A percentile compares a stretch with the other conserved stretches of the same genome.
Conservation (phyloP, 2,113 vertebrate species). For the Lates calcarifer region DNA sequence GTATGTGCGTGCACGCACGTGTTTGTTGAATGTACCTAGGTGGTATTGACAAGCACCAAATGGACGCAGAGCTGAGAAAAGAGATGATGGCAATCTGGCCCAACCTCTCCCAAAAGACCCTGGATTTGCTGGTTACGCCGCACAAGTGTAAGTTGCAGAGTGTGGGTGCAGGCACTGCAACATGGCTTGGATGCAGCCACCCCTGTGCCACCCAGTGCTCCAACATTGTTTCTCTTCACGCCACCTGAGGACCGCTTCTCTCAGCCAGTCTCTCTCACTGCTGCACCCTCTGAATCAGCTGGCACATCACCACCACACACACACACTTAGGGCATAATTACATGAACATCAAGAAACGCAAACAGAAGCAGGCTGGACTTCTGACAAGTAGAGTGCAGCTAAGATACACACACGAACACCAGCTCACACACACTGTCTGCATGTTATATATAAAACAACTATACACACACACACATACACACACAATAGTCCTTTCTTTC, state of each 20-base stretch:
- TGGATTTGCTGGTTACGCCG: conserved; percentile 95
- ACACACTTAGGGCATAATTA: conserved; percentile 11
- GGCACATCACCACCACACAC: conserved; percentile 45
- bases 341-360: background rate
- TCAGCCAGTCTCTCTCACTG: conserved; percentile 76
- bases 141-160: conserved; percentile 93
- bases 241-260: conserved; percentile 80
- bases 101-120: conserved; percentile 94
- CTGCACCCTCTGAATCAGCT: conserved; percentile 83
- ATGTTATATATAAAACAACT: conserved; percentile 2
- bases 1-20: conserved; percentile 24
- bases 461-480: background rate
- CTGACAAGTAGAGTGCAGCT: background rate
- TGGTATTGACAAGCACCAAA: conserved; percentile 95
- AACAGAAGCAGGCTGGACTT: background rate
- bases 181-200: conserved; percentile 55
- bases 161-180: conserved; percentile 43
- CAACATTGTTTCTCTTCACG: conserved; percentile 71
- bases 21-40: conserved; percentile 78
- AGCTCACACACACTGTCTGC: background rate
- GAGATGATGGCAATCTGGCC: conserved; percentile 99
- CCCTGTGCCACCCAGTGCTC: conserved; percentile 53
- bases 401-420: background rate
- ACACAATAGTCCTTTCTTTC: background rate
- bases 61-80: conserved; percentile 94